Evolutionary conservation across 2,888 invertebrate genomes (phyloP), one percentile per base, ranked within the genome.

Genomic region (Ypsolopha scabrella): DNA sequence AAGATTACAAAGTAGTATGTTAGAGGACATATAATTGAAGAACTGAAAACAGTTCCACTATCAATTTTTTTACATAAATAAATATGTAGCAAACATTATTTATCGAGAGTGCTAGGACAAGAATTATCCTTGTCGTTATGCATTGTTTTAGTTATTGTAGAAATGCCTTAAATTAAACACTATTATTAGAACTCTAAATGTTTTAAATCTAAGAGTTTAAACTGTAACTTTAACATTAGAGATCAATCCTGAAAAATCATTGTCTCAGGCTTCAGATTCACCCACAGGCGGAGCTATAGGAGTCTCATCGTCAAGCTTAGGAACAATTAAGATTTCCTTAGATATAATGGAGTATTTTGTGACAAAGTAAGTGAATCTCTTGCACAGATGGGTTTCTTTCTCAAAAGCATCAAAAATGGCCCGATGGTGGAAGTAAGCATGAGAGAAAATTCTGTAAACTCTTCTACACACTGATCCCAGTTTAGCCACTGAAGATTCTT

Each of bases 391-490:
- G 34, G 98, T 98, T 81, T 97, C 96, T 68, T 93, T 93, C 90
- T 99, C 99, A 86, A 99, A 99, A 61, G 97, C 95, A 86, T 99
- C 98, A 87, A 99, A 99, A 75, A 99, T 93, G 61, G 92, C 90
- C 64, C 96, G 90, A 81, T 99, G 99, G 83, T 99, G 99, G 80
- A 97, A 99, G 81, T 97, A 99, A 37, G 99, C 99, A 87, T 99
- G 99, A 48, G 99, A 99, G 82, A 99, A 99, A 76, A 99, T 99
- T 87, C 99, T 92, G 80, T 99, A 99, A 1, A 99, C 99, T 65
- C 99, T 90, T 65, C 99, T 91, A 81, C 99, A 99, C 8, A 99
- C 99, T 44, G 99, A 99, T 50, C 99, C 99, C 65, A 99, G 88
- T 86, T 99, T 99, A 50, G 97, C 95, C 58, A 99, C 97, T 37